Percentiles rank a stretch among this genome's conserved stretches.
Evolutionary conservation across 2,797 vertebrate species (phyloP).

Genomic region (Coccyzus lansbergi): DNA sequence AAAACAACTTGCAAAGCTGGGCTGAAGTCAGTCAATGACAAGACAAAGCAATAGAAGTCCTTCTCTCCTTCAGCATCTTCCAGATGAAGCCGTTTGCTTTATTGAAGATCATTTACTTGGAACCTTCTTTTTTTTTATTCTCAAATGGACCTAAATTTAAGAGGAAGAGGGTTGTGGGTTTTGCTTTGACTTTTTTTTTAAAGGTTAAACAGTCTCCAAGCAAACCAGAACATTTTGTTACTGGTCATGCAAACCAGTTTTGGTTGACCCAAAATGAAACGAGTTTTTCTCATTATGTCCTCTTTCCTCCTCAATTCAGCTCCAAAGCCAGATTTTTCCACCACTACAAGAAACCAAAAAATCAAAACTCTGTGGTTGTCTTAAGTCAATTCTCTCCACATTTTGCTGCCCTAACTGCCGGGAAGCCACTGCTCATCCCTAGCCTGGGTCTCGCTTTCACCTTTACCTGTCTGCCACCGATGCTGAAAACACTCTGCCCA

Average conservation of each 20-base stretch:
- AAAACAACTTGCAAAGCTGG: constrained; percentile 22
- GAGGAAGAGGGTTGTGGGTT: neutral
- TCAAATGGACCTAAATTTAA: neutral
- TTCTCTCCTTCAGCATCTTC: neutral
- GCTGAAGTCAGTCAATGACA: constrained; percentile 8
- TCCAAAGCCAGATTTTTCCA: neutral
- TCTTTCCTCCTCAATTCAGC: neutral
- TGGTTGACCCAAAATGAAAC: neutral
- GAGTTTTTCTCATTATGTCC: neutral
- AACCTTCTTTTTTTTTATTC: neutral
- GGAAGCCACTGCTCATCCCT: neutral
- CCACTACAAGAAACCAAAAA: neutral
- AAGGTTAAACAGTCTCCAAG: neutral
- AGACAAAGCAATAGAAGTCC: constrained; percentile 12
- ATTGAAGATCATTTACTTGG: neutral
- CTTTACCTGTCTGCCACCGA: neutral
- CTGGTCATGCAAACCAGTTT: neutral
- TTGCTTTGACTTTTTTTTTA: neutral
- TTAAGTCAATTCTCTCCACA: neutral
- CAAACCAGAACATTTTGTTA: constrained; percentile 24
- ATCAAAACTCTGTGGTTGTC: neutral
- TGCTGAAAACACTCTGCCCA: neutral
- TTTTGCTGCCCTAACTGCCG: neutral
- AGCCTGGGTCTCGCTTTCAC: neutral
- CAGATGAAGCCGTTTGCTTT: neutral